phyloP scores from a whole-genome alignment of 1,140 invertebrate species.

The Apocrypta bakeri region DNA sequence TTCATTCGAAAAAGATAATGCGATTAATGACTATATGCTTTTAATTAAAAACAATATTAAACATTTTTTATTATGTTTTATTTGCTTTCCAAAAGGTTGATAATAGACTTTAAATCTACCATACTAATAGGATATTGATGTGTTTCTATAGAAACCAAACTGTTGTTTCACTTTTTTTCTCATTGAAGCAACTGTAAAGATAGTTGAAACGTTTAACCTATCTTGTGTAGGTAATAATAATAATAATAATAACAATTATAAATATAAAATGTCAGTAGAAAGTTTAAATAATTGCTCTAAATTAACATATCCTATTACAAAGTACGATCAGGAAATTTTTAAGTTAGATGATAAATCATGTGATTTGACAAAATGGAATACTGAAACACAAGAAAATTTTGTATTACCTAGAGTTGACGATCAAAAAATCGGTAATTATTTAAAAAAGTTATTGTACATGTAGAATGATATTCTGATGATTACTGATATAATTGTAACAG shows the following conservation, averaged over 20 bases:
- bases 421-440: slow-evolving; percentile 49
- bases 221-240: no score
- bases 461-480: slow-evolving; percentile 42
- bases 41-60: slow-evolving; percentile 47
- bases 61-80: slow-evolving; percentile 41
- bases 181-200: slow-evolving; percentile 24
- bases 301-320: slow-evolving; percentile 48
- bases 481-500: slow-evolving; percentile 41
- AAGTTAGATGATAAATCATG: slow-evolving; percentile 26
- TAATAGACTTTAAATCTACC: slow-evolving; percentile 30
- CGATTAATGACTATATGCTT: slow-evolving; percentile 48
- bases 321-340: slow-evolving; percentile 32
- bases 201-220: slow-evolving; percentile 38
- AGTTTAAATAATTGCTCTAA: slow-evolving; percentile 41
- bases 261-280: slow-evolving; percentile 44
- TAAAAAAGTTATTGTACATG: slow-evolving; percentile 23
- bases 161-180: slow-evolving; percentile 44
- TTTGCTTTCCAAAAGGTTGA: slow-evolving; percentile 44
- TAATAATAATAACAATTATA: slow-evolving; percentile 30
- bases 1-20: slow-evolving; percentile 48
- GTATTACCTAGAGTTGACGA: slow-evolving; percentile 38
- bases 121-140: slow-evolving; percentile 20
- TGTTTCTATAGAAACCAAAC: slow-evolving; percentile 50
- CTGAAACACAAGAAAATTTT: slow-evolving; percentile 49
- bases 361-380: slow-evolving; percentile 41